Evolutionary conservation across 2,797 vertebrate species (phyloP), one percentile per base, ranked within the genome.

Genomic region (Galago senegalensis): DNA sequence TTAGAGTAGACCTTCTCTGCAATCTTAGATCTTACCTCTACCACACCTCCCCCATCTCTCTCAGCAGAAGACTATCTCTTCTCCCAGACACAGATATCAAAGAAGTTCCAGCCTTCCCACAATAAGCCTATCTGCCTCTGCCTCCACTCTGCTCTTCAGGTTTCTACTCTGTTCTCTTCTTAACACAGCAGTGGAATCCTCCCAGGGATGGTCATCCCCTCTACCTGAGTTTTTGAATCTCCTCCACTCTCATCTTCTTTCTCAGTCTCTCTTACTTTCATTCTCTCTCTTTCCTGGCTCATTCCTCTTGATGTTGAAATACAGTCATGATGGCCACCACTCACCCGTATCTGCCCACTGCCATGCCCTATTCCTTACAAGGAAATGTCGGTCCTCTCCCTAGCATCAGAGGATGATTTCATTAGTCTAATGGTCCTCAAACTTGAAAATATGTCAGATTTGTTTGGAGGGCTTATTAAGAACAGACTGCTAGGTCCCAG

Each of bases 381-480:
- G 17, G 27, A 56, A 95, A 91, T 11, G 6, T 1, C 20, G 56
- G 10, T 67, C 40, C 29, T 77, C 34, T 69, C 11, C 20, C 65
- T n/a, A 80, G 21, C 11, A 63, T 7, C 13, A 82, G 40, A 80
- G 56, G 40, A 84, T 85, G 43, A 85, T 46, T 60, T 91, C 27
- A 46, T 67, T 85, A 91, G 20, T 53, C 31, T 83, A 75, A 69
- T 67, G n/a, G 37, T 83, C 82, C 93, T 91, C 75, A 89, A 63
- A 58, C 46, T 81, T 75, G 18, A 43, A 94, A 87, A 61, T 25
- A 34, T 4, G 81, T 53, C n/a, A 43, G 40, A 81, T 70, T 76
- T 93, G 4, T 34, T 53, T 69, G 34, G 43, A 75, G 65, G 7
- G 16, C 6, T 40, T 79, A 4, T 82, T 79, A 67, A n/a, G 43